These are phyloP conservation scores for Hephaestus fuliginosus DNA, from an alignment of 2,797 vertebrate species.

Conservation along the genomic window DNA sequence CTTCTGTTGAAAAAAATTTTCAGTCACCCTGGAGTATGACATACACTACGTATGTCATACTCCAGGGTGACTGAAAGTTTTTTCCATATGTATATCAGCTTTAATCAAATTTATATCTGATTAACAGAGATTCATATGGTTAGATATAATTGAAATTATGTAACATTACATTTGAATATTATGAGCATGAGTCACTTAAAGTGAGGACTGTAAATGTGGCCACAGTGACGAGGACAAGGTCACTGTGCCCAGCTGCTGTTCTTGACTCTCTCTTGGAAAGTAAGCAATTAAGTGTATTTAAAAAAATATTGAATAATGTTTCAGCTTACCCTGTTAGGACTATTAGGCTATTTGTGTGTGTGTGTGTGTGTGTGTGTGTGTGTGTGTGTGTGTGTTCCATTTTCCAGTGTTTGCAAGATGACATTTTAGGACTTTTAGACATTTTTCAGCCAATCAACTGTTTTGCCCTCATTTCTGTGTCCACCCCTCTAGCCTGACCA, in stretches of 20 bases:
- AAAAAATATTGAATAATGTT: background rate
- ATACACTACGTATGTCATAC: no score
- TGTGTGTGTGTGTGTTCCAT: background rate
- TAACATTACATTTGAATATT: background rate
- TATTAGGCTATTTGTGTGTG: background rate
- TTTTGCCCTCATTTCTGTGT: slow-evolving; percentile 53
- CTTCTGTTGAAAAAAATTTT: background rate
- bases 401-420: background rate
- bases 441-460: slow-evolving; percentile 37
- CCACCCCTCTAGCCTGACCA: slow-evolving; percentile 71
- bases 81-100: no score
- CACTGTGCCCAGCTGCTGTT: no score
- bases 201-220: background rate
- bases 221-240: background rate
- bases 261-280: no score
- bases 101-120: background rate
- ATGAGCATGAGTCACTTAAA: background rate
- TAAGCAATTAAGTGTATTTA: no score
- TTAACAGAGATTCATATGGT: background rate
- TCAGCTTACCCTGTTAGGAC: background rate
- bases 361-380: background rate
- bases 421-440: background rate
- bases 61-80: no score
- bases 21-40: no score
- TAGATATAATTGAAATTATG: no score